Evolutionary conservation across 1,140 invertebrate species (phyloP), one percentile per base, ranked within the genome.

Genomic region (Cephus cinctus): DNA sequence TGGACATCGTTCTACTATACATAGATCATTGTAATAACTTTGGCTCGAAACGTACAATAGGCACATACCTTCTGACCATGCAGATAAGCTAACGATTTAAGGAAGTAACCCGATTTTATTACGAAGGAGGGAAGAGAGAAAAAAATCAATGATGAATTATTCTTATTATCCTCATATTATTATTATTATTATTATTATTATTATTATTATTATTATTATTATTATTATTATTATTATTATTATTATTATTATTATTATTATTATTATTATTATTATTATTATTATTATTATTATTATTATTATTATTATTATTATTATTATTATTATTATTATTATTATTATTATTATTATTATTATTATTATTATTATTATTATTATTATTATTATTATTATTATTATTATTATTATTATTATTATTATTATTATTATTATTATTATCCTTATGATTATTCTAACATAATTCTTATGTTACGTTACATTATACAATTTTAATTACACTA

Each of bases 401-500:
- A n/a, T n/a, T n/a, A n/a, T n/a, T n/a, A n/a, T 62, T 62, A 67
- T 67, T 66, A 57, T 65, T 68, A 68, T 50, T 54, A 57, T 32
- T 56, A 59, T 63, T 58, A 65, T 67, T 58, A 57, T 67, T 68
- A 69, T 56, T 54, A 62, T 64, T 60, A 67, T 64, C 42, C 54
- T 57, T 57, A 67, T 59, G 52, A 50, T 43, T 58, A 50, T 59
- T 61, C 54, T 61, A 53, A 57, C 61, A 67, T 42, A 44, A 57
- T 41, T 63, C 53, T 67, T 67, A 63, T 59, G 61, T 67, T 67
- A 64, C 48, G 52, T 57, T 61, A 50, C 52, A 59, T 58, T 68
- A 58, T 52, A 41, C 34, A 42, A 61, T 58, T 65, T 68, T 66
- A 66, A 69, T 70, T 71, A 55, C n/a, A n/a, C n/a, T 68, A 69